These are phyloP conservation scores for Cantharis flavilabris DNA, from an alignment of 2,888 invertebrate genomes.

Conservation along the genomic window DNA sequence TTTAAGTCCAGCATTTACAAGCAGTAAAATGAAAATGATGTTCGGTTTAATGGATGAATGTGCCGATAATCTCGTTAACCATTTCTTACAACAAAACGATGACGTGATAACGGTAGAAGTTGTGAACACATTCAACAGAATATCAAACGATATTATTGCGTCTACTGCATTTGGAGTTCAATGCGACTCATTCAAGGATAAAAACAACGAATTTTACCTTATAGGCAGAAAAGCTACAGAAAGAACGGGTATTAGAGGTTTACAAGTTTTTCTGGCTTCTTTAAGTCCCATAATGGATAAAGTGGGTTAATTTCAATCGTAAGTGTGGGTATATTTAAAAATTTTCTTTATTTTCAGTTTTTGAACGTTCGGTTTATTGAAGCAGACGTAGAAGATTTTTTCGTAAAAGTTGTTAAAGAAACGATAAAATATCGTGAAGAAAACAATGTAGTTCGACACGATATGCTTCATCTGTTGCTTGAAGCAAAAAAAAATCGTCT, in stretches of 20 bases:
- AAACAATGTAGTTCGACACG: background rate
- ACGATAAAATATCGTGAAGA: background rate
- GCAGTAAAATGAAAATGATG: background rate
- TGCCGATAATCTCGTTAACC: background rate
- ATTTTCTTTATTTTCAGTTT: background rate
- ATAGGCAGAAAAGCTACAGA: background rate
- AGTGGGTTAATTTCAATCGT: background rate
- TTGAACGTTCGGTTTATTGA: background rate
- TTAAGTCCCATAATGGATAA: background rate
- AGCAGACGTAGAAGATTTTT: background rate
- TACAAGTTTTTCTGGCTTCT: background rate
- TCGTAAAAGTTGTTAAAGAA: background rate
- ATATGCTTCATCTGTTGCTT: background rate
- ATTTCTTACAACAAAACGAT: background rate
- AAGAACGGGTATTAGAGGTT: background rate
- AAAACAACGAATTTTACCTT: background rate
- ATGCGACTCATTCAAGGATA: background rate
- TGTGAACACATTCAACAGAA: background rate
- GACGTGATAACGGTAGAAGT: background rate
- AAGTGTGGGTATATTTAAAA: background rate
- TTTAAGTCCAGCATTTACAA: background rate
- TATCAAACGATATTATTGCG: background rate
- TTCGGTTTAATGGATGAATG: background rate
- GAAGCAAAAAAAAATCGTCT: background rate
- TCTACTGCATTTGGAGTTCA: background rate